Percentiles rank a stretch among this genome's conserved stretches.
These are phyloP conservation scores for Uria lomvia DNA, from an alignment of 2,113 vertebrate species.

Conservation along the genomic window DNA sequence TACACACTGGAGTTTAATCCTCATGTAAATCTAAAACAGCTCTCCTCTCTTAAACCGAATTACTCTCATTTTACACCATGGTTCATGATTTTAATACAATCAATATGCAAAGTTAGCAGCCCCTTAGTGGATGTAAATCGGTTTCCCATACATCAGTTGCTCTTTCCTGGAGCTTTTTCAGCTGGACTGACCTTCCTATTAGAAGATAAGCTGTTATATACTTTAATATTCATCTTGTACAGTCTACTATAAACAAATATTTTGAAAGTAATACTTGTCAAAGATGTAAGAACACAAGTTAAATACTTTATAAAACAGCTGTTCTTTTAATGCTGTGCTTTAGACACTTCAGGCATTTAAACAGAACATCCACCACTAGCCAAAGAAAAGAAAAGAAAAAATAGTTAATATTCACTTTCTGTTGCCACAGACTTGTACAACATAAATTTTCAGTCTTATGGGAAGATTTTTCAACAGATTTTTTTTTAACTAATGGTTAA, in stretches of 20 bases:
- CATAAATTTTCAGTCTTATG: conserved; percentile 24
- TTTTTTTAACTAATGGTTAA: not conserved
- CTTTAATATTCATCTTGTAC: conserved; percentile 27
- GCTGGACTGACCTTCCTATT: not conserved
- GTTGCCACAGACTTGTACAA: not conserved
- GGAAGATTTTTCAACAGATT: not conserved
- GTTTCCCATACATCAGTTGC: not conserved
- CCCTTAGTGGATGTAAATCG: not conserved
- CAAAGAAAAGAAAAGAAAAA: conserved; percentile 52
- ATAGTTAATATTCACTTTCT: conserved; percentile 19
- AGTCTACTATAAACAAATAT: conserved; percentile 33
- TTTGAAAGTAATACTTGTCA: conserved; percentile 27
- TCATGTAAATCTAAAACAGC: not conserved
- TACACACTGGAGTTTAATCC: not conserved
- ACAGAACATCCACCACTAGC: not conserved
- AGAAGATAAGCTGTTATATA: not conserved
- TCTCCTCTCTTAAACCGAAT: not conserved
- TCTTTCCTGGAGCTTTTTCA: not conserved
- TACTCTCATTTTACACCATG: not conserved
- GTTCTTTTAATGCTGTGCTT: conserved; percentile 13
- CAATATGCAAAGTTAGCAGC: not conserved
- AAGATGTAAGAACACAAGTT: not conserved
- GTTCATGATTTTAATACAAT: not conserved
- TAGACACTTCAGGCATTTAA: conserved; percentile 7
- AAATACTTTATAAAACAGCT: conserved; percentile 41